Base-by-base conservation (phyloP, 2,888 invertebrate species). In the Sarcophaga variegata region DNA sequence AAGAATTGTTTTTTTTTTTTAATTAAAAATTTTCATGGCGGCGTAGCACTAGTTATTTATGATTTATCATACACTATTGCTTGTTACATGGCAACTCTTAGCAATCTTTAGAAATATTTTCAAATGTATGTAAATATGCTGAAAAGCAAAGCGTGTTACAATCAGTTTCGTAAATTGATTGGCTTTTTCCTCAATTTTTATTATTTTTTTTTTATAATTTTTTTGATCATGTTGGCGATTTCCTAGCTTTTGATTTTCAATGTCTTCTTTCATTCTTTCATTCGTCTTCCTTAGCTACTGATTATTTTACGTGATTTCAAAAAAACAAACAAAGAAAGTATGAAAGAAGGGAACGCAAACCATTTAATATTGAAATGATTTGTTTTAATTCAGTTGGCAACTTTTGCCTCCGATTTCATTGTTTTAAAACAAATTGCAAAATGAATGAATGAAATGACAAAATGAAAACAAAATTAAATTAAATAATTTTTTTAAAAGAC, bases 161-260 rank as follows among this genome's bases (percentile, higher is more conserved):
- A 20, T 54, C 27, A 37, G 37, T 37, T 37, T 37, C 8, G 37
- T 37, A 37, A 37, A 37, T 37, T 37, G 37, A 37, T 37, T 37
- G 37, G 37, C 37, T 37, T n/a, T 69, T 69, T 45, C 49, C 5
- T 49, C 11, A 45, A 67, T 37, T 66, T 10, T 49, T 20, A 66
- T 64, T 8, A 67, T 3, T 20, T 25, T 5, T 25, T 5, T 67
- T 20, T 63, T 49, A 6, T 4, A 8, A 2, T 37, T 12, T 64
- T 75, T 25, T 64, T 49, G 25, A 11, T 72, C 14, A 3, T n/a
- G 5, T 37, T 67, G 37, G 37, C 37, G 6, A 54, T 78, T 72
- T 78, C 59, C 64, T 82, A 66, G 70, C 47, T 77, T 76, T 63
- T 82, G 60, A 77, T 59, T 77, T 77, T 71, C 14, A 76, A 66